Evolutionary conservation across 2,888 invertebrate genomes (phyloP).

Genomic region (Podotricha telesiphe): DNA sequence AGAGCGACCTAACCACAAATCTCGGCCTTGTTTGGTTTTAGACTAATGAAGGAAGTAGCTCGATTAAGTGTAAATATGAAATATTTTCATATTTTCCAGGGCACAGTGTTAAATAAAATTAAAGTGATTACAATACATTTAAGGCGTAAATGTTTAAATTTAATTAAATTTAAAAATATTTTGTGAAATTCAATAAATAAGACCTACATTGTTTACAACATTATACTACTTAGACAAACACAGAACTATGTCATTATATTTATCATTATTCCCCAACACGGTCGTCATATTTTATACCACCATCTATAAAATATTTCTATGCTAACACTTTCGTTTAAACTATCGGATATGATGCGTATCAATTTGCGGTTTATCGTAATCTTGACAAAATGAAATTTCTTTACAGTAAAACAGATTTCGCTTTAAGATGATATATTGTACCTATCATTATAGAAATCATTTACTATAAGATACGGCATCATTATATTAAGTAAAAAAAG

Average conservation of each 20-base stretch:
- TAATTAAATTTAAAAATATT: no score
- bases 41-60: constrained; percentile 46
- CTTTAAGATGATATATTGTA: neutral
- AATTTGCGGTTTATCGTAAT: constrained; percentile 18
- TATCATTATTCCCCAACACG: neutral
- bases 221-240: no score
- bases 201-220: no score
- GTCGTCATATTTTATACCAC: neutral
- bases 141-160: no score
- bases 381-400: constrained; percentile 8
- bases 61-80: constrained; percentile 45
- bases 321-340: constrained; percentile 14
- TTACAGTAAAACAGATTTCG: constrained; percentile 3
- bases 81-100: no score
- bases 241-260: no score
- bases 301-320: neutral
- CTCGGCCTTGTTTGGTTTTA: constrained; percentile 57
- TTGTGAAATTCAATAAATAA: no score
- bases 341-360: constrained; percentile 14
- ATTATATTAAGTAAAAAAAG: no score
- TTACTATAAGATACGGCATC: neutral
- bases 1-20: constrained; percentile 58
- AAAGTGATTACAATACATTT: no score
- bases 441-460: neutral
- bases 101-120: no score